Evolutionary conservation across 2,797 vertebrate genomes (phyloP), one percentile per base, ranked within the genome.

Genomic region (Kryptopterus vitreolus): DNA sequence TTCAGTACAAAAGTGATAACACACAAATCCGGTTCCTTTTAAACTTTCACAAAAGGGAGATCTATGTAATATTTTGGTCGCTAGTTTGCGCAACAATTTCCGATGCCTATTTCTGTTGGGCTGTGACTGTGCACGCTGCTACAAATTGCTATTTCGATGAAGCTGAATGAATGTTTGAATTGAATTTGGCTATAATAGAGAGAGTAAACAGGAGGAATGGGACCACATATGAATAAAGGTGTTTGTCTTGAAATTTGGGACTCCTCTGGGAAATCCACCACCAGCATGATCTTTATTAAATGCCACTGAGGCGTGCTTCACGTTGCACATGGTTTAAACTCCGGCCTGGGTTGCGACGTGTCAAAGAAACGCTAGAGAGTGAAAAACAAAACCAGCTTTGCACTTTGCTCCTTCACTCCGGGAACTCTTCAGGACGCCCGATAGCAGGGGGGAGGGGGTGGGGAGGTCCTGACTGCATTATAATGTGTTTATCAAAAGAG

Each of bases 401-500:
- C 66, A 78, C 85, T 79, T 84, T 84, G 66, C 71, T 77, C 81
- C 78, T 65, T 77, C 76, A 78, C 82, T 76, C 76, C 81, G 77
- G 82, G 80, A 77, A 79, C 33, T 76, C 29, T 59, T 77, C 74
- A 63, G 68, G 77, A 77, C 31, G 71, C 29, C 62, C 69, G 57
- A 31, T 70, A 29, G 75, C 72, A 79, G 76, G 82, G 29, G 86
- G n/a, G n/a, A n/a, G n/a, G n/a, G n/a, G n/a, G n/a, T n/a, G n/a
- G n/a, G n/a, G n/a, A n/a, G n/a, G 78, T 87, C 84, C 77, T 82
- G 68, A 53, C 61, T 48, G 62, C 53, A 70, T 85, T 76, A 85
- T 88, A 0, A 10, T 77, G 46, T 86, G 87, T 85, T 89, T 85
- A 90, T 90, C 87, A 91, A 89, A 65, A 83, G 80, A 81, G 75